Evolutionary conservation across 2,113 vertebrate genomes (phyloP).

Genomic region (Mixornis gularis): DNA sequence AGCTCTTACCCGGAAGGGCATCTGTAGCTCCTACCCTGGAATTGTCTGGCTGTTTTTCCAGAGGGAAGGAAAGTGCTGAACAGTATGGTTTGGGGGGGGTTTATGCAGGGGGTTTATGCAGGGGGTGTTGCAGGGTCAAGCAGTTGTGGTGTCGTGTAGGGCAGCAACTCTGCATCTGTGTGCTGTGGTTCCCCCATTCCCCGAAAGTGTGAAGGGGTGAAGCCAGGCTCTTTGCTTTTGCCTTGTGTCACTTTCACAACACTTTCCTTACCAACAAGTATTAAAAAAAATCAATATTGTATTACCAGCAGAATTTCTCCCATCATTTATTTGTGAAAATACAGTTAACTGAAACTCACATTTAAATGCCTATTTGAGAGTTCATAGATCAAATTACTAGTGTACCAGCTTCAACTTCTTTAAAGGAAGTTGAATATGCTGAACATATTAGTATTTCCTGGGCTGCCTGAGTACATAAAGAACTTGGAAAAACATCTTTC

Average conservation of each 20-base stretch:
- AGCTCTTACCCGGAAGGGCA: not conserved
- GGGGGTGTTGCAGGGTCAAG: not conserved
- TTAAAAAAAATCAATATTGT: not conserved
- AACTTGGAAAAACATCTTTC: not conserved
- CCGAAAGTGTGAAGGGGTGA: not conserved
- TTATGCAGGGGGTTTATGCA: not conserved
- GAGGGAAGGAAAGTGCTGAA: not conserved
- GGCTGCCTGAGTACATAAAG: not conserved
- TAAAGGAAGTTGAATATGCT: not conserved
- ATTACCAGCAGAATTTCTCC: not conserved
- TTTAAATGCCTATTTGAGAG: not conserved
- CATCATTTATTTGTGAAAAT: not conserved
- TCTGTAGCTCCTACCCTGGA: not conserved
- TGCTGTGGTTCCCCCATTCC: not conserved
- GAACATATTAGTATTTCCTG: not conserved
- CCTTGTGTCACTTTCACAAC: not conserved
- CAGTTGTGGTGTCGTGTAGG: not conserved
- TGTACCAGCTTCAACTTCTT: not conserved
- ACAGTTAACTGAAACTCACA: not conserved
- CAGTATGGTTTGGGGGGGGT: fast-evolving
- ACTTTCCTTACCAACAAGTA: not conserved
- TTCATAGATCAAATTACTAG: not conserved
- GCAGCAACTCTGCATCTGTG: fast-evolving
- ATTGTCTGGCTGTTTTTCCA: not conserved
- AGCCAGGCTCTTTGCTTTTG: not conserved